Evolutionary conservation across 2,113 vertebrate species (phyloP), one percentile per base, ranked within the genome.

Genomic region (Typhlomys cinereus): DNA sequence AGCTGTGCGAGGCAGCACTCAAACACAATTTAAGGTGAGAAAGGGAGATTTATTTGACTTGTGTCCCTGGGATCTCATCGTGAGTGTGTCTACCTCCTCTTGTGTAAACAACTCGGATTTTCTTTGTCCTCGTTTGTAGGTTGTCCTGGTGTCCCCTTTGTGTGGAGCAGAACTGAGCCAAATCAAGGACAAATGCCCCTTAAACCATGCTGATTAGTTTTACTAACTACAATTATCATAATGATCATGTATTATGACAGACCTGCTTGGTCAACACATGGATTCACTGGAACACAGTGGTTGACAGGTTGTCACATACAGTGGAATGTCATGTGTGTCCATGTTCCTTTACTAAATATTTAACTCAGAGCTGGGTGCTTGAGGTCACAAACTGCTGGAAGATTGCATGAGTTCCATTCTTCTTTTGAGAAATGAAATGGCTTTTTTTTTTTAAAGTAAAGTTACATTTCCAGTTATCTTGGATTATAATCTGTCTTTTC

Each of bases 221-320:
- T 64, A n/a, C 41, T 80, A 92, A 91, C 92, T 80, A 62, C 66
- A 82, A 76, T 85, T 64, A 88, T 90, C 73, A 36, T 89, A 90
- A 86, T 41, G 94, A 95, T 87, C 70, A 84, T 48, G 66, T 54
- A 80, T 86, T 93, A 57, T 93, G 95, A 93, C 66, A 41, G 76
- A 76, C 79, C 80, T 94, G 23, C 73, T 27, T 57, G 67, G 48
- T 57, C 69, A 81, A 88, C 76, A 89, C 78, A 92, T 57, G 96
- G 88, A 83, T 46, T 27, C 85, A 54, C 27, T 74, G 85, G 61
- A 83, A 88, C 36, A 79, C 41, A 69, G 73, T 64, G 50, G 21
- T 69, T 76, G 70, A 92, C 83, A 90, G 54, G 18, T 44, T 34
- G 29, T 87, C 76, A 8, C 36, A 57, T 62, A 21, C 48, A 91